Evolutionary conservation across 2,888 invertebrate species (phyloP), one percentile per base, ranked within the genome.

Genomic region (Limnephilus lunatus): DNA sequence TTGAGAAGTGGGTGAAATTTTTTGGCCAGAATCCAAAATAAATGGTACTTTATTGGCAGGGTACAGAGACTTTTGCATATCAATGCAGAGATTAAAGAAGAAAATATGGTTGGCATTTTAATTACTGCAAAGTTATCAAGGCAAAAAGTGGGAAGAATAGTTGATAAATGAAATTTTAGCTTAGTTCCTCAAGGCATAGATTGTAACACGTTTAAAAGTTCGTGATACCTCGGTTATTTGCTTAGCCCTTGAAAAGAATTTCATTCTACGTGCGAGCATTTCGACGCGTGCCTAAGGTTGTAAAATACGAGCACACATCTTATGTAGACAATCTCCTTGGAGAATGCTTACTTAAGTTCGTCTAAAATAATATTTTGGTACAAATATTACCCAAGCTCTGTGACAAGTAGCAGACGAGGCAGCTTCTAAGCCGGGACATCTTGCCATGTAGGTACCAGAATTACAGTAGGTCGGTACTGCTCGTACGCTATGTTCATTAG

Each of bases 281-380:
- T 44, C 44, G 86, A 30, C 35, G 86, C 86, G 86, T 86, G 86
- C n/a, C 86, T 86, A n/a, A 44, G 86, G 86, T n/a, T 39, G 44
- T 48, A 86, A 48, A 86, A 30, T 12, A 48, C n/a, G 39, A 39
- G 15, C 83, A 30, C 15, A 85, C 86, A 86, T 39, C 44, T 86
- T 30, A 86, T 48, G 25, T 39, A 25, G 68, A 68, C 48, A 35
- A 86, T 86, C 35, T 48, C 44, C 44, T 30, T 86, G 48, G 86
- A 86, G 86, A 86, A 86, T 86, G 86, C 86, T 86, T 85, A 85
- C 85, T 32, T 25, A 85, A 85, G 85, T 39, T 86, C 86, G 86
- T 86, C 86, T 86, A n/a, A 86, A 86, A 86, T 86, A 86, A 86
- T 86, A 86, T 86, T 86, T 39, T 86, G 86, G 86, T 44, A 86